Conservation (phyloP, 2,113 vertebrate genomes). For the Athene noctua region DNA sequence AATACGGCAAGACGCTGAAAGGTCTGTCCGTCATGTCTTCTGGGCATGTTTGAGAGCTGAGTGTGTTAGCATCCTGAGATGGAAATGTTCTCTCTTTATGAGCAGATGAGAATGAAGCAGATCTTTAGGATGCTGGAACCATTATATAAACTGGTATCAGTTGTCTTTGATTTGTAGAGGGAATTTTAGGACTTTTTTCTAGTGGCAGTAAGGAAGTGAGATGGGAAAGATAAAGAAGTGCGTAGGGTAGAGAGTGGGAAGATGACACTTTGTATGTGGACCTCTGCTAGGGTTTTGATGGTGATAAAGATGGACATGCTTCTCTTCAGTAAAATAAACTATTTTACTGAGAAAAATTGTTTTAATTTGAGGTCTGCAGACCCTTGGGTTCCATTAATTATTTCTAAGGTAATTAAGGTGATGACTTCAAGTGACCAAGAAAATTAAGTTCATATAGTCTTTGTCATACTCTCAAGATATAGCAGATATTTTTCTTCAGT, state of each 20-base stretch:
- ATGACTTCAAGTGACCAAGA: not conserved
- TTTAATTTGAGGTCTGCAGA: not conserved
- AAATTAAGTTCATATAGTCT: not conserved
- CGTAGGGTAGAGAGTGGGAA: not conserved
- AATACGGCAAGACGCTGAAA: not conserved
- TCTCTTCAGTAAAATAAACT: not conserved
- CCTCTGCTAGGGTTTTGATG: not conserved
- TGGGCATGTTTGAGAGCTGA: not conserved
- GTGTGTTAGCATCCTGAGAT: not conserved
- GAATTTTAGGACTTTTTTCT: not conserved
- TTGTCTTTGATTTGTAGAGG: not conserved
- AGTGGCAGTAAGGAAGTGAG: not conserved
- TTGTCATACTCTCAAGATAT: not conserved
- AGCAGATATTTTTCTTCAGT: not conserved
- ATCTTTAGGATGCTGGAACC: not conserved
- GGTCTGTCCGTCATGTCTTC: not conserved
- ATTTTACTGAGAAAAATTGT: not conserved
- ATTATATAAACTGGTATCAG: not conserved
- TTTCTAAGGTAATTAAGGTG: not conserved
- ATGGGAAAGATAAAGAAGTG: not conserved
- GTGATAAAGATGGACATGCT: not conserved
- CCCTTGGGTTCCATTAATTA: not conserved
- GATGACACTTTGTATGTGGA: not conserved
- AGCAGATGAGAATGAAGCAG: not conserved
- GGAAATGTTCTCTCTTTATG: not conserved